These are phyloP conservation scores for Labeo catla DNA, from an alignment of 2,113 vertebrate genomes.

Conservation along the genomic window DNA sequence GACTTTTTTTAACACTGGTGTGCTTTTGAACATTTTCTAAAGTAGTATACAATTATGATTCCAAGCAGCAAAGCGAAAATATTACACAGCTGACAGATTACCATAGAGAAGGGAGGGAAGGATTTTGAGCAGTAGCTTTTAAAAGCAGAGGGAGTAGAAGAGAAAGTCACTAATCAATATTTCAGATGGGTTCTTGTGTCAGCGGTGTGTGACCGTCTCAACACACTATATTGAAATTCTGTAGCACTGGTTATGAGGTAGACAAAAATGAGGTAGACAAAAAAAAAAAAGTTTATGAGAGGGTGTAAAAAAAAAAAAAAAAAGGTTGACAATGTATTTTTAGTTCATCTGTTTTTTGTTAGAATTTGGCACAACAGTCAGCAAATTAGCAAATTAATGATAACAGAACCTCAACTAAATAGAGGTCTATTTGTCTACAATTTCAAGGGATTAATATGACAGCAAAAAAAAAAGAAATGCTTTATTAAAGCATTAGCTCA, in stretches of 20 bases:
- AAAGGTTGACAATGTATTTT: neutral
- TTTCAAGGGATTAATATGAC: neutral
- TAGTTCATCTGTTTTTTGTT: neutral
- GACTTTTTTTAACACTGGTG: neutral
- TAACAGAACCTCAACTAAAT: neutral
- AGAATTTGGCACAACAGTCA: neutral
- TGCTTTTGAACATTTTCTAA: neutral
- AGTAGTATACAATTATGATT: neutral
- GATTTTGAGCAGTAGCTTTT: neutral
- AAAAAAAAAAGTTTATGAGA: neutral
- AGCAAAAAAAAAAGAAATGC: no score
- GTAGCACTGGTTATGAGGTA: neutral
- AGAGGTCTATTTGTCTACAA: neutral
- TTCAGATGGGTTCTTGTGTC: conserved; percentile 15
- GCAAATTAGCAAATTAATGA: neutral
- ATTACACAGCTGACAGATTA: neutral
- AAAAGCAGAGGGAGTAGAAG: neutral
- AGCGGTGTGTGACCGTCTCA: neutral
- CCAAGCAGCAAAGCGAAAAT: neutral
- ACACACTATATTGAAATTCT: conserved; percentile 20
- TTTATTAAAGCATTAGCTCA: neutral
- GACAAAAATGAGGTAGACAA: neutral
- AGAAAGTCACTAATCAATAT: conserved; percentile 38
- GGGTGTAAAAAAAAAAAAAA: conserved; percentile 27
- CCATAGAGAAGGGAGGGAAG: neutral